A percentile compares a stretch with the other conserved stretches of the same genome.
These are phyloP conservation scores for Tromatobia lineatoria DNA, from an alignment of 2,888 invertebrate genomes.

Conservation along the genomic window DNA sequence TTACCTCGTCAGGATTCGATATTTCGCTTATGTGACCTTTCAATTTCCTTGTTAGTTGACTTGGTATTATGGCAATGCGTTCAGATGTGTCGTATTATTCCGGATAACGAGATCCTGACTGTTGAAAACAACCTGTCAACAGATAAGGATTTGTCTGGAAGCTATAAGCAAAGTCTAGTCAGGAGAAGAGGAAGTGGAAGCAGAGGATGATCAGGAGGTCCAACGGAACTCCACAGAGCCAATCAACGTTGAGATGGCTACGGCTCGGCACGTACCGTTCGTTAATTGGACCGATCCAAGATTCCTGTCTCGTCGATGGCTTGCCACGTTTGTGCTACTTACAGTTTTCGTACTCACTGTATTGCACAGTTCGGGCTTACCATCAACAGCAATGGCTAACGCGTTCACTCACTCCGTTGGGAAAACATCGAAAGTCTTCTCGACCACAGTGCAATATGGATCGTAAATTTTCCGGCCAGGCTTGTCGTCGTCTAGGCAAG, in stretches of 20 bases:
- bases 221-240: conserved; percentile 63
- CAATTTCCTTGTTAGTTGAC: background rate
- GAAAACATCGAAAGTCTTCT: conserved; percentile 41
- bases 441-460: conserved; percentile 21
- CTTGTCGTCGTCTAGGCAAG: conserved; percentile 14
- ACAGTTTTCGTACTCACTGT: conserved; percentile 31
- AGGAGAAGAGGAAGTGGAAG: conserved; percentile 28
- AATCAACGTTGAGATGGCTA: conserved; percentile 75
- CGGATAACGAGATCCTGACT: background rate
- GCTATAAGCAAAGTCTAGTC: background rate
- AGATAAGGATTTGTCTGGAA: background rate
- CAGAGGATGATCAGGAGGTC: conserved; percentile 38
- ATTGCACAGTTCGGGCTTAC: conserved; percentile 16
- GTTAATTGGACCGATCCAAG: conserved; percentile 78
- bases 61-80: background rate
- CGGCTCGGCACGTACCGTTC: conserved; percentile 75
- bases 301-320: conserved; percentile 44
- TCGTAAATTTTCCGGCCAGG: conserved; percentile 56
- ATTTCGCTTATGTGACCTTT: background rate
- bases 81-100: background rate
- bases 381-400: conserved; percentile 38
- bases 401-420: conserved; percentile 9
- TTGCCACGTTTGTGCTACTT: conserved; percentile 21
- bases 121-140: background rate
- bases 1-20: background rate